phyloP scores from a whole-genome alignment of 1,140 invertebrate genomes.

The Aphidius ervi region DNA sequence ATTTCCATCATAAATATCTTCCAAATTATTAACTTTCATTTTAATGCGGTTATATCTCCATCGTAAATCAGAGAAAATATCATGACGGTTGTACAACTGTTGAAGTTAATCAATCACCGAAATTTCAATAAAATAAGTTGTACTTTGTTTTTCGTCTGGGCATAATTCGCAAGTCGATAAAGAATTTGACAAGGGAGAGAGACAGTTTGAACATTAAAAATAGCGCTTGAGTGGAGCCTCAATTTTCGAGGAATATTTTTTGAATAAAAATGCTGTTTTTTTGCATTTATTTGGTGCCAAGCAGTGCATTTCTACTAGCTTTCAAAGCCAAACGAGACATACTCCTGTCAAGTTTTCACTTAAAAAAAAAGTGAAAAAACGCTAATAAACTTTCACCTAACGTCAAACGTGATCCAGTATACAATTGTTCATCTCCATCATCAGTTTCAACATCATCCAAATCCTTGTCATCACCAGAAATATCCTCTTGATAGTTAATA shows the following conservation, averaged over 20 bases:
- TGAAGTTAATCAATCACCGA: constrained; percentile 3
- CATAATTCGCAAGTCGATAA: background rate
- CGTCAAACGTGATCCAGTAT: constrained; percentile 11
- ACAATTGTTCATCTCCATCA: constrained; percentile 11
- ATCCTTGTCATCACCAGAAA: too few species aligned
- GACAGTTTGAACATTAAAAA: constrained; percentile 19
- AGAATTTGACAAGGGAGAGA: background rate
- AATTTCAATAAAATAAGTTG: constrained; percentile 19
- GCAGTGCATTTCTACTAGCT: constrained; percentile 7
- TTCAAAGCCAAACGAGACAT: constrained; percentile 11
- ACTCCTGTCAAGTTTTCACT: constrained; percentile 10
- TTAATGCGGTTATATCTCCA: background rate
- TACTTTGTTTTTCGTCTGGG: background rate
- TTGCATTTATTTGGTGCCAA: background rate
- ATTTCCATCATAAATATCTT: constrained; percentile 17
- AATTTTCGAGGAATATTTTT: constrained; percentile 16
- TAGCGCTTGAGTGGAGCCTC: background rate
- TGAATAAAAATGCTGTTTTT: constrained; percentile 15
- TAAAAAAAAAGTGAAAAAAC: constrained; percentile 13
- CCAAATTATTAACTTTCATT: background rate
- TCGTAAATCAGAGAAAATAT: constrained; percentile 6
- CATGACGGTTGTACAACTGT: constrained; percentile 6
- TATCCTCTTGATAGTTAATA: too few species aligned
- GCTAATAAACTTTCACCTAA: constrained; percentile 15
- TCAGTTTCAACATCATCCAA: background rate